A percentile compares a stretch with the other conserved stretches of the same genome.
These are phyloP conservation scores for Apeira syringaria DNA, from an alignment of 2,888 invertebrate species.

Conservation along the genomic window DNA sequence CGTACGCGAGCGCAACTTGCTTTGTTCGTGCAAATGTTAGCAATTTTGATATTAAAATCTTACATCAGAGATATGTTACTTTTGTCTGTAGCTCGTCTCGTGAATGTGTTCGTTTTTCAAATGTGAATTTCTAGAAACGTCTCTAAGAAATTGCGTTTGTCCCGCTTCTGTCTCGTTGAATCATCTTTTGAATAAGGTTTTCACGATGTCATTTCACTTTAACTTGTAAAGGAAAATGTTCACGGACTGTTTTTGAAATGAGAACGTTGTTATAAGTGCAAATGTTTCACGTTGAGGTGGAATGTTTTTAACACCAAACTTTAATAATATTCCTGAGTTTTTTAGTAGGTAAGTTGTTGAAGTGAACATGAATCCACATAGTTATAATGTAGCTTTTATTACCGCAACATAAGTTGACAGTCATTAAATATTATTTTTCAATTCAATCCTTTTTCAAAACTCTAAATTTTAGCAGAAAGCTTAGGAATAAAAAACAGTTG, in stretches of 20 bases:
- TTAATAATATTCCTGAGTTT: too few relatives aligned
- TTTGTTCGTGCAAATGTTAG: constrained; percentile 29
- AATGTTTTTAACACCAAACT: too few relatives aligned
- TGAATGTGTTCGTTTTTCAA: constrained; percentile 12
- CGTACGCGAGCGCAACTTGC: constrained; percentile 19
- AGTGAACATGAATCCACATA: too few relatives aligned
- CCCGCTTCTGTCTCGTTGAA: constrained; percentile 4
- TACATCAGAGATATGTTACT: constrained; percentile 17
- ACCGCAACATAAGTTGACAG: too few relatives aligned
- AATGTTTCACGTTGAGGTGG: too few relatives aligned
- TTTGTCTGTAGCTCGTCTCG: constrained; percentile 14
- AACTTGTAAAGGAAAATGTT: background rate
- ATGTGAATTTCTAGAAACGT: constrained; percentile 11
- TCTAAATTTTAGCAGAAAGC: too few relatives aligned
- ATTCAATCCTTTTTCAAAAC: too few relatives aligned
- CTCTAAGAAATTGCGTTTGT: constrained; percentile 2
- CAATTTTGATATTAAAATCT: constrained; percentile 31
- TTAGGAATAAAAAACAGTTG: too few relatives aligned
- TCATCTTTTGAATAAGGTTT: constrained; percentile 7
- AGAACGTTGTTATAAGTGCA: background rate
- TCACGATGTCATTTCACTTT: background rate
- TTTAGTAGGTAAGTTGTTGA: too few relatives aligned
- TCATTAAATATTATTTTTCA: too few relatives aligned
- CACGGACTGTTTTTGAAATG: background rate
- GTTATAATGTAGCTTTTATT: too few relatives aligned